Conservation (phyloP, 1,140 invertebrate genomes). For the Condylostylus longicornis region DNA sequence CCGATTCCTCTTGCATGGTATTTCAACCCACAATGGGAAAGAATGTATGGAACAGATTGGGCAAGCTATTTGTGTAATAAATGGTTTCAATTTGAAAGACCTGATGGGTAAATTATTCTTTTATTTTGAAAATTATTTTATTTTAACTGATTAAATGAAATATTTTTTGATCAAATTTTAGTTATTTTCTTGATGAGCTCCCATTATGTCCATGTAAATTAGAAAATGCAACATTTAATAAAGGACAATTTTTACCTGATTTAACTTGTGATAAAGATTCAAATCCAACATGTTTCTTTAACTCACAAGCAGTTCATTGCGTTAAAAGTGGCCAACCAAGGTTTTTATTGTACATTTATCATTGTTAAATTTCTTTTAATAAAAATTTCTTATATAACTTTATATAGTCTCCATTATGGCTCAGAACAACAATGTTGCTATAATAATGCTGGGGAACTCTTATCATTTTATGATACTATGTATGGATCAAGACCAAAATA, state of each 20-base stretch:
- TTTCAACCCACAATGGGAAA: slow-evolving; percentile 74
- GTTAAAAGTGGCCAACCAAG: slow-evolving; percentile 80
- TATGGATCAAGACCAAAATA: slow-evolving; percentile 82
- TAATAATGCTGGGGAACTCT: slow-evolving; percentile 74
- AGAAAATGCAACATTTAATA: slow-evolving; percentile 77
- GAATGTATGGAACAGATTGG: slow-evolving; percentile 61
- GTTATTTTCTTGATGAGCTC: slow-evolving; percentile 76
- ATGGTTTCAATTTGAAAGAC: slow-evolving; percentile 77
- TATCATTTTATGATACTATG: slow-evolving; percentile 87
- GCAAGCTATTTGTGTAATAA: slow-evolving; percentile 64
- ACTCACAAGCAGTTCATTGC: slow-evolving; percentile 79
- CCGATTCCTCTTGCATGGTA: slow-evolving; percentile 89
- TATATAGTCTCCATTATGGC: slow-evolving; percentile 56
- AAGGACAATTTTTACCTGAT: slow-evolving; percentile 83
- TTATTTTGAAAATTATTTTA: slow-evolving; percentile 8
- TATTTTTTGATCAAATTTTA: slow-evolving; percentile 26
- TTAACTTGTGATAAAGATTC: slow-evolving; percentile 80
- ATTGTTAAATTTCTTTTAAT: no score
- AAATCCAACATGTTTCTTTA: slow-evolving; percentile 77
- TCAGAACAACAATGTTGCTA: slow-evolving; percentile 96
- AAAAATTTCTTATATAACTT: no score
- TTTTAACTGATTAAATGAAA: neutral
- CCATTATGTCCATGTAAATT: slow-evolving; percentile 82
- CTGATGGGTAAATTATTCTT: no score
- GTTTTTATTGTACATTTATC: slow-evolving; percentile 42